phyloP scores from a whole-genome alignment of 2,888 invertebrate genomes.

The Hydroisotoma schaefferi region DNA sequence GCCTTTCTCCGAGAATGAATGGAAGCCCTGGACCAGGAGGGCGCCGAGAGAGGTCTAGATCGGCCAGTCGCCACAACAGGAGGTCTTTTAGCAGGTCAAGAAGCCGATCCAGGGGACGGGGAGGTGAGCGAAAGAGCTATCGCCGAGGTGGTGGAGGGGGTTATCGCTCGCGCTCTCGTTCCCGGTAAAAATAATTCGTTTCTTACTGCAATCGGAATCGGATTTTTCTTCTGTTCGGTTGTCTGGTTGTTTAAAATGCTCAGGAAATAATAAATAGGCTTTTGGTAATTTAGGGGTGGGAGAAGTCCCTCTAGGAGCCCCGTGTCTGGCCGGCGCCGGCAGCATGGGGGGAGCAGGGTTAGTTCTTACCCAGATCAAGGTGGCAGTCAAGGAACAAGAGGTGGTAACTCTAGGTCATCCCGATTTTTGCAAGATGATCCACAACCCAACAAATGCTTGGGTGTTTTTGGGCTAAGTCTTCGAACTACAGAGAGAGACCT shows the following conservation, averaged over 20 bases:
- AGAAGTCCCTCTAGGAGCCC: slow-evolving; percentile 42
- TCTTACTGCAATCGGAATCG: background rate
- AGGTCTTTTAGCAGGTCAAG: slow-evolving; percentile 30
- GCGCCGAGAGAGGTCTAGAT: background rate
- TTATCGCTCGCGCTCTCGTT: slow-evolving; percentile 38
- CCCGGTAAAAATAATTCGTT: slow-evolving; percentile 20
- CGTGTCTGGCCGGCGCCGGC: slow-evolving; percentile 36
- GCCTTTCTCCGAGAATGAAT: slow-evolving; percentile 32
- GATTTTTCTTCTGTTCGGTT: too few relatives aligned
- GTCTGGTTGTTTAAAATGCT: too few relatives aligned
- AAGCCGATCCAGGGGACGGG: slow-evolving; percentile 29
- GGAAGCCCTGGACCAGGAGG: slow-evolving; percentile 22
- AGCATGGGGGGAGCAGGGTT: slow-evolving; percentile 33
- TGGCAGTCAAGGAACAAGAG: slow-evolving; percentile 1
- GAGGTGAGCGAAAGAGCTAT: background rate
- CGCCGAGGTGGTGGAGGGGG: slow-evolving; percentile 17
- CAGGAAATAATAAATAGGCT: too few relatives aligned
- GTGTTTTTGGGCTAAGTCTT: slow-evolving; percentile 60
- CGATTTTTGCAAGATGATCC: slow-evolving; percentile 54
- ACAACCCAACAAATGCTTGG: slow-evolving; percentile 56
- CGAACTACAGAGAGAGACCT: slow-evolving; percentile 60
- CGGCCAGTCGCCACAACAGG: slow-evolving; percentile 26
- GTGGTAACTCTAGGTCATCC: background rate
- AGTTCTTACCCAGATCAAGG: slow-evolving; percentile 12
- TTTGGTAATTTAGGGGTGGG: too few relatives aligned